Conservation (phyloP, 2,888 invertebrate species). For the Ceraclea dissimilis region DNA sequence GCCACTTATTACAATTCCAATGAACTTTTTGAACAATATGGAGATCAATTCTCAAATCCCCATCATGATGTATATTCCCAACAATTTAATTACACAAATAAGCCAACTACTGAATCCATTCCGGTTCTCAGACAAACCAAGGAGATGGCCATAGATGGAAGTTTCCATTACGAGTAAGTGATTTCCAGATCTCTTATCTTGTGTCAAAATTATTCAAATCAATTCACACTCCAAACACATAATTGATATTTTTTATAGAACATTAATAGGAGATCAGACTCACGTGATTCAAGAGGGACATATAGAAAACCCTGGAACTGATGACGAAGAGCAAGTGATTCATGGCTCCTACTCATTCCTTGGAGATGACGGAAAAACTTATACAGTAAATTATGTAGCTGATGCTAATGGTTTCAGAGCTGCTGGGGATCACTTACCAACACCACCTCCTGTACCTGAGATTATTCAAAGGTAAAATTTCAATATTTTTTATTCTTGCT, state of each 20-base stretch:
- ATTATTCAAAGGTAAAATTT: constrained; percentile 52
- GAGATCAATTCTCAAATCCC: neutral
- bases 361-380: constrained; percentile 54
- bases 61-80: neutral
- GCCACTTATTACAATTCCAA: neutral
- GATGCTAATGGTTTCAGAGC: constrained; percentile 73
- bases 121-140: constrained; percentile 47
- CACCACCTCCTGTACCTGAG: constrained; percentile 66
- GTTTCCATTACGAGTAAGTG: constrained; percentile 50
- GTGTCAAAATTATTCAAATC: too few relatives aligned
- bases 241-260: constrained; percentile 31
- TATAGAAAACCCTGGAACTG: constrained; percentile 50
- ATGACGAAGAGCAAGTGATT: constrained; percentile 52
- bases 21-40: neutral
- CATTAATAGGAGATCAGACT: constrained; percentile 47
- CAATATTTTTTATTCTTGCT: neutral
- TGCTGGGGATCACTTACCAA: constrained; percentile 68
- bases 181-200: too few relatives aligned
- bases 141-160: constrained; percentile 51
- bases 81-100: constrained; percentile 6
- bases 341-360: constrained; percentile 57
- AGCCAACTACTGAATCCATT: constrained; percentile 44
- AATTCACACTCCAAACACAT: neutral
- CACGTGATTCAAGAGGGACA: constrained; percentile 49
- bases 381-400: constrained; percentile 60